Conservation (phyloP, 2,113 vertebrate species). For the Dromiciops gliroides region DNA sequence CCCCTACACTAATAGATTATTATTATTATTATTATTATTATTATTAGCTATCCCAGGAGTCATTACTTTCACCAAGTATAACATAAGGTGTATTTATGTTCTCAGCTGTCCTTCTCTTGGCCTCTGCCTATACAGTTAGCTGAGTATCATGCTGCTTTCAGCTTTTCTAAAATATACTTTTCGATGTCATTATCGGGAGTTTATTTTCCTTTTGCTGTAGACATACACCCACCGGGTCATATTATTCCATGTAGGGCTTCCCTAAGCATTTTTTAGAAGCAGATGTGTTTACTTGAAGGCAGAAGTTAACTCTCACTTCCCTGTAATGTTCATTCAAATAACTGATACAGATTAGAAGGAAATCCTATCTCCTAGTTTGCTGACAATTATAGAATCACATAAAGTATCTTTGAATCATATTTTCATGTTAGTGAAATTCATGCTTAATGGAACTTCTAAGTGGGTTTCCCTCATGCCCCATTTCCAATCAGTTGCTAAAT, state of each 20-base stretch:
- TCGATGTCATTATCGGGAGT: neutral
- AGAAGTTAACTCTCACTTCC: rapidly evolving
- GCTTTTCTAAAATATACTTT: conserved; percentile 1
- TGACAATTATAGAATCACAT: neutral
- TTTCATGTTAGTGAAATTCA: neutral
- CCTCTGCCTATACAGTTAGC: neutral
- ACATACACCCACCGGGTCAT: neutral
- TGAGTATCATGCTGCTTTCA: neutral
- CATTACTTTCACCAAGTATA: rapidly evolving
- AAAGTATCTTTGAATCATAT: neutral
- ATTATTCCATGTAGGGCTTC: neutral
- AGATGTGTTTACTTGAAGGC: conserved; percentile 31
- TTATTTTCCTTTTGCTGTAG: neutral
- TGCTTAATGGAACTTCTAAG: neutral
- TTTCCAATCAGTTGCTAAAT: neutral
- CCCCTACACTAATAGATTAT: neutral
- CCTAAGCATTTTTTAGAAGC: conserved; percentile 8
- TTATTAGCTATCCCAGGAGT: neutral
- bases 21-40: neutral
- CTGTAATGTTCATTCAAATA: neutral
- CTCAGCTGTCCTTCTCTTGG: neutral
- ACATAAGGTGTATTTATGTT: rapidly evolving
- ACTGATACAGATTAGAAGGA: neutral
- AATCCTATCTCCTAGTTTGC: conserved; percentile 30
- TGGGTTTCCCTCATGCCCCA: neutral